Percentiles rank a stretch among this genome's conserved stretches.
phyloP scores from a whole-genome alignment of 2,888 invertebrate genomes.

The Xylota sylvarum region DNA sequence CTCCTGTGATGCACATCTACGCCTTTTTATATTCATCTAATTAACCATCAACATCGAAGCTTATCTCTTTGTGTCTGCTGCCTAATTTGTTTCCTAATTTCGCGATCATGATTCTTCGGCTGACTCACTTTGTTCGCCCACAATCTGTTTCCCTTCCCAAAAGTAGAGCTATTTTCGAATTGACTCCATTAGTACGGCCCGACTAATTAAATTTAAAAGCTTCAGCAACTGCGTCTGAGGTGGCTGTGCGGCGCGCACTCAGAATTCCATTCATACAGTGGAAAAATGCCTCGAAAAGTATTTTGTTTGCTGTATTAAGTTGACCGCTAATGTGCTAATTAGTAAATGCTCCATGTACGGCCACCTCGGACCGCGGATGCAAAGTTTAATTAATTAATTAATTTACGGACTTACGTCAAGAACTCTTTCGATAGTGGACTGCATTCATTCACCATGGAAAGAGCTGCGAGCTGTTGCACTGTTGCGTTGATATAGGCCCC shows the following conservation, averaged over 20 bases:
- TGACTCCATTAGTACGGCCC: slow-evolving; percentile 61
- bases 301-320: slow-evolving; percentile 51
- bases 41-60: not conserved
- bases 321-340: slow-evolving; percentile 67
- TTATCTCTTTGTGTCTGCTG: not conserved
- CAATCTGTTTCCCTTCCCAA: slow-evolving; percentile 54
- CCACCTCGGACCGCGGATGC: slow-evolving; percentile 40
- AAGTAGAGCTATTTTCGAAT: slow-evolving; percentile 55
- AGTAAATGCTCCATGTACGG: slow-evolving; percentile 65
- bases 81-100: slow-evolving; percentile 53
- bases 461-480: not conserved
- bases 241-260: not conserved
- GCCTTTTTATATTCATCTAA: not conserved
- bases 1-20: not conserved
- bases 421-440: slow-evolving; percentile 13
- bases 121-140: slow-evolving; percentile 58
- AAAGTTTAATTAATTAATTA: slow-evolving; percentile 65
- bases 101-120: slow-evolving; percentile 43
- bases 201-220: slow-evolving; percentile 70
- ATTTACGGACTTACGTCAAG: slow-evolving; percentile 58
- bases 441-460: slow-evolving; percentile 29
- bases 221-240: slow-evolving; percentile 16
- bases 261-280: slow-evolving; percentile 60
- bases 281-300: slow-evolving; percentile 22
- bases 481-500: slow-evolving; percentile 21